Base-by-base conservation (phyloP, 2,888 invertebrate species). In the Slavum lentiscoides region DNA sequence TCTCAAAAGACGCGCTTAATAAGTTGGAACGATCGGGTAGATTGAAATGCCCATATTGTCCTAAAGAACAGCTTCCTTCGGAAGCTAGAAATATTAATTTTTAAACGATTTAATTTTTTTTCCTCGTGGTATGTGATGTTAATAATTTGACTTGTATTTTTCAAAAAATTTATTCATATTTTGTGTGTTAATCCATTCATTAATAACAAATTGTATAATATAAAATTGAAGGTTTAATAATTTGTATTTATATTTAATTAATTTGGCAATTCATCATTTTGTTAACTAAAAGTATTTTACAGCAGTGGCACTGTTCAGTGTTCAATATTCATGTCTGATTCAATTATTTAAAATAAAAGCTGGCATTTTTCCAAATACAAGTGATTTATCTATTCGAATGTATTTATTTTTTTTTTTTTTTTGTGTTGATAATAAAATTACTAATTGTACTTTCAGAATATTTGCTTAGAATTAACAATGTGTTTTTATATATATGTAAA, bases 11-110 rank as follows among this genome's bases (percentile, higher is more conserved):
- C 88, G 99, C 99, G 64, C 90, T 99, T 84, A 94, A 94, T 87
- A 98, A 98, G 88, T 90, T 99, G 80, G 94, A 96, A 83, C 94
- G 92, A 87, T 95, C 94, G 90, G 91, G 83, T 89, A 96, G 96
- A 86, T 91, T 98, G 87, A 99, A 99, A 89, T 99, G 99, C 86
- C 98, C 98, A 0, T 99, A 99, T 88, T 99, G 99, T 86, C 98
- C 98, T 0, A 92, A 96, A 87, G 98, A 99, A 87, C 97, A 97
- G 86, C 93, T 93, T 84, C 95, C 96, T 39, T 90, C 93, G 82
- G 97, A 98, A 86, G 97, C 97, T 72, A 91, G 94, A 86, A 92
- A 94, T 86, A 95, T 98, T 86, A 94, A 92, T 88, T 97, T 98
- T 89, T 97, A 92, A 88, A 19, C 39, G 0, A 8, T 13, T 73